These are phyloP conservation scores for Parapristionchus giblindavisi DNA, from an alignment of 2,888 invertebrate genomes.

Conservation along the genomic window DNA sequence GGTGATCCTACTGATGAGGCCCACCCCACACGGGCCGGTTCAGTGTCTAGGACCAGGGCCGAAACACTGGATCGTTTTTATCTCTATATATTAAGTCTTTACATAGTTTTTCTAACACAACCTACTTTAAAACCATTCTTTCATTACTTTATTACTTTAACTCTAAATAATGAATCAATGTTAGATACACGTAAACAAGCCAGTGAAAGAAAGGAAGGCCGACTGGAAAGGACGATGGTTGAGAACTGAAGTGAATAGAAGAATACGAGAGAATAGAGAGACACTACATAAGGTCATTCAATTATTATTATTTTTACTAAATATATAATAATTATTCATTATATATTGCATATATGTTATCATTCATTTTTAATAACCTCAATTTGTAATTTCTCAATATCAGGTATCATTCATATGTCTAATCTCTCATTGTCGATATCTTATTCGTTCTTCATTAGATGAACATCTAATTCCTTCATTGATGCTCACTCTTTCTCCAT, in stretches of 20 bases:
- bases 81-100: no score
- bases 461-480: conserved; percentile 51
- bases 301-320: neutral
- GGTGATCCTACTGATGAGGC: no score
- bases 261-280: conserved; percentile 24
- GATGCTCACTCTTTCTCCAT: conserved; percentile 43
- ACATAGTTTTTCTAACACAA: no score
- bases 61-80: no score
- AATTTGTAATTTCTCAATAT: neutral
- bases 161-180: neutral
- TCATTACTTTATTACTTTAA: no score
- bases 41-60: no score
- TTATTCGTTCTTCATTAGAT: conserved; percentile 36
- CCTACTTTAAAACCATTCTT: no score
- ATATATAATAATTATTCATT: neutral
- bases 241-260: conserved; percentile 37
- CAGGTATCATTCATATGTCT: conserved; percentile 16
- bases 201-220: neutral
- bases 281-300: conserved; percentile 21
- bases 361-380: no score
- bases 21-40: no score
- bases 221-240: conserved; percentile 33
- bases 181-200: conserved; percentile 1
- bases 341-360: no score
- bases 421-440: conserved; percentile 17